A percentile compares a stretch with the other conserved stretches of the same genome.
These are phyloP conservation scores for Antitype chi DNA, from an alignment of 2,888 invertebrate species.

Conservation along the genomic window DNA sequence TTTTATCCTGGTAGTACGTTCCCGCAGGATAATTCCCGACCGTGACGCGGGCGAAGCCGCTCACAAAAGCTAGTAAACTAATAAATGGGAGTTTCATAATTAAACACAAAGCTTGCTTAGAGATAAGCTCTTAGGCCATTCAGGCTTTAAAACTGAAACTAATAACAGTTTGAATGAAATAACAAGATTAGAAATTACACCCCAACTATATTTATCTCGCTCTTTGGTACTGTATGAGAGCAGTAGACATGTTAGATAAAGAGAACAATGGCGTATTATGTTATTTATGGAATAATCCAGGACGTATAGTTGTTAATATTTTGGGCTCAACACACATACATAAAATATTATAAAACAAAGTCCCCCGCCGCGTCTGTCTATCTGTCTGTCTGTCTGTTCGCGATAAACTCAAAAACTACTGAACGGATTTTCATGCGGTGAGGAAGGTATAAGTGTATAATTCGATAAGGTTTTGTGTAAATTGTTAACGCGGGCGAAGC, in stretches of 20 bases:
- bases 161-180: conserved; percentile 43
- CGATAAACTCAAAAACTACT: too few relatives aligned
- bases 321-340: too few relatives aligned
- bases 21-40: too few relatives aligned
- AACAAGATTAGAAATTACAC: conserved; percentile 40
- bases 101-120: neutral
- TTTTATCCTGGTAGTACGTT: too few relatives aligned
- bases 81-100: neutral
- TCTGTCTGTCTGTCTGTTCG: too few relatives aligned
- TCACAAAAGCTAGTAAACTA: neutral
- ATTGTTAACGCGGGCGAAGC: too few relatives aligned
- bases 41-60: too few relatives aligned
- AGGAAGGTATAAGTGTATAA: too few relatives aligned
- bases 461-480: too few relatives aligned
- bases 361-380: too few relatives aligned
- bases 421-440: too few relatives aligned
- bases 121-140: conserved; percentile 32
- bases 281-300: conserved; percentile 3
- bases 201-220: conserved; percentile 14
- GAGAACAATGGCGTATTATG: conserved; percentile 22
- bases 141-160: conserved; percentile 35
- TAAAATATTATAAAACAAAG: too few relatives aligned
- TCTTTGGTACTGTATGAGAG: neutral
- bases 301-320: neutral
- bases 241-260: neutral